Evolutionary conservation across 1,140 invertebrate species (phyloP), one percentile per base, ranked within the genome.

Genomic region (Periplaneta americana): DNA sequence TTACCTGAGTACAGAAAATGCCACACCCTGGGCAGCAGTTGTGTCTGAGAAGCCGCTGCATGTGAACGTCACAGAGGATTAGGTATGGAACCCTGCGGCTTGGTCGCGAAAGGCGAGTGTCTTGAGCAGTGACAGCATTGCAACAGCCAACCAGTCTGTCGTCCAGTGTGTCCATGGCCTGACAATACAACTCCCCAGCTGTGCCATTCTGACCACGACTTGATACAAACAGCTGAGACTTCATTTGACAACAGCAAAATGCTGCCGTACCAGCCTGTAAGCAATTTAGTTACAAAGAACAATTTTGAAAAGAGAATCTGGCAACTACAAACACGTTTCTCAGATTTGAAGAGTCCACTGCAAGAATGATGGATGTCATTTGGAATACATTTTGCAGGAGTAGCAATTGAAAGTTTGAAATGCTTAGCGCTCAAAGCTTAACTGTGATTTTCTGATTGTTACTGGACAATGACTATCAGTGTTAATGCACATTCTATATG

Each of bases 21-120:
- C 97, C 97, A 88, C 97, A 98, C 0, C 93, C 93, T 0, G 96
- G 94, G 87, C 97, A 98, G 86, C 96, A 97, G 86, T 97, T 96
- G 87, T 98, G 97, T 35, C 92, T 87, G 11, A 91, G 87, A 34
- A 98, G 87, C 81, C 96, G 91, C 84, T 93, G 92, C 83, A 93
- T 91, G 87, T 98, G 97, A 85, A 93, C 91, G 66, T 93, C 91
- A 88, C 97, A 98, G 2, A 96, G 88, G n/a, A 96, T 92, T 85
- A 95, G 92, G 87, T 95, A 98, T 36, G 96, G 96, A 78, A 97
- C 93, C 22, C 94, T 91, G 1, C 92, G 91, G 75, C 95, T 95
- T 2, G 96, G 93, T 39, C 97, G 90, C 28, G 94, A 88, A 86
- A 97, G 83, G 75, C 90, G 87, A 78, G 88, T 88, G 82, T 91